Evolutionary conservation across 2,888 invertebrate genomes (phyloP), one percentile per base, ranked within the genome.

Genomic region (Stenotaenia linearis): DNA sequence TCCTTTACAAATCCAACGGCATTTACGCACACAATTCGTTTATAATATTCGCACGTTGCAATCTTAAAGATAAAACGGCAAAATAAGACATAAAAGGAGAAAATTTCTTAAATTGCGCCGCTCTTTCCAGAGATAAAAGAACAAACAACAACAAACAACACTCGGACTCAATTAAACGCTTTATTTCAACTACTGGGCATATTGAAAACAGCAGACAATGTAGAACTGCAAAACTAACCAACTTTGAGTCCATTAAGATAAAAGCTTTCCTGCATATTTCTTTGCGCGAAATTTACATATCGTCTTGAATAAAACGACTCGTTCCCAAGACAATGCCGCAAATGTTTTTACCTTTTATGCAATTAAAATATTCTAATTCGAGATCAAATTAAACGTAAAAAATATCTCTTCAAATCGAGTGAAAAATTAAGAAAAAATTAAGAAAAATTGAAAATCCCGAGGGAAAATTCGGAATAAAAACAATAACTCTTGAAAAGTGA

Each of bases 201-300:
- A 61, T 23, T 61, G 61, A 61, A 56, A 61, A 45, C 45, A n/a
- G 61, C 28, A 4, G 6, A 61, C 25, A 61, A 61, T 25, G 15
- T 25, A 25, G 25, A 61, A 61, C 4, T 61, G 10, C 61, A 61
- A 61, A 45, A 61, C 61, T 61, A 61, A 9, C 61, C 61, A 61
- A 61, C 61, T 61, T 61, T 61, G 25, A 61, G 25, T 61, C 61
- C 61, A 61, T 61, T 61, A 61, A 61, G 61, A 61, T 61, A 61
- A 61, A 61, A 61, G 61, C 25, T 61, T 23, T 61, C 15, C 61
- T 61, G 61, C 23, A 61, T 61, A 61, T 15, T 61, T 61, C 61
- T 5, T 12, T 12, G 61, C 61, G 9, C 61, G 12, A 61, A 61
- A 61, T 61, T 61, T 23, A 25, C 61, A 61, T 61, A 61, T 61